Base-by-base conservation (phyloP, 1,140 invertebrate genomes). In the Drosophila albomicans region DNA sequence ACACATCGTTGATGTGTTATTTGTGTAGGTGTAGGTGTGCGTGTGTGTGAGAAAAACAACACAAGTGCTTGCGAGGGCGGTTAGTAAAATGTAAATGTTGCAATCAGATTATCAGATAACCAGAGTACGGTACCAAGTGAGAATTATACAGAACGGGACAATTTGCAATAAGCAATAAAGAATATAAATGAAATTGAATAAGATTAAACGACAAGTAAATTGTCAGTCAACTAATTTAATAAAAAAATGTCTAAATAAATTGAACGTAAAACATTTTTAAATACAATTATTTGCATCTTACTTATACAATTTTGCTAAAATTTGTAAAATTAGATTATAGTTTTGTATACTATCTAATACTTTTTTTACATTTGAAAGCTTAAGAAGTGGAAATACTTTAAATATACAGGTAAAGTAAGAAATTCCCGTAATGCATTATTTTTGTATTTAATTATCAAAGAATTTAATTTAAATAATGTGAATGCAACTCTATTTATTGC, bases 1-100 rank as follows among this genome's bases (percentile, higher is more conserved):
- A 89, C 85, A 89, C 85, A 88, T 85, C 80, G 81, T 87, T 87
- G 62, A 38, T 54, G 16, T 56, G 32, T 49, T 28, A 46, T 20
- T 43, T 35, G 45, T 20, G 43, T 20, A 38, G 49, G 3, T 63
- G 43, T 49, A 8, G 59, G 32, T 63, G 35, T 51, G 43, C 59
- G 41, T 58, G 70, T 75, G 71, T 63, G 73, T 57, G 49, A 64
- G 59, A 77, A 79, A 48, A 46, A 6, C 35, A 43, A 48, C 48
- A 41, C 28, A 16, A 58, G 49, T 54, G 69, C 28, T 5, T 58
- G 65, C 62, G 73, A 71, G 67, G 73, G 72, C 43, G 66, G 72
- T 16, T 38, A 65, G 48, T 48, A 75, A 78, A 57, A 46, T 59
- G 38, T 58, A 13, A 54, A 71, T 52, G 49, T 56, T 6, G 30